Conservation (phyloP, 2,888 invertebrate genomes). For the Tachina lurida region DNA sequence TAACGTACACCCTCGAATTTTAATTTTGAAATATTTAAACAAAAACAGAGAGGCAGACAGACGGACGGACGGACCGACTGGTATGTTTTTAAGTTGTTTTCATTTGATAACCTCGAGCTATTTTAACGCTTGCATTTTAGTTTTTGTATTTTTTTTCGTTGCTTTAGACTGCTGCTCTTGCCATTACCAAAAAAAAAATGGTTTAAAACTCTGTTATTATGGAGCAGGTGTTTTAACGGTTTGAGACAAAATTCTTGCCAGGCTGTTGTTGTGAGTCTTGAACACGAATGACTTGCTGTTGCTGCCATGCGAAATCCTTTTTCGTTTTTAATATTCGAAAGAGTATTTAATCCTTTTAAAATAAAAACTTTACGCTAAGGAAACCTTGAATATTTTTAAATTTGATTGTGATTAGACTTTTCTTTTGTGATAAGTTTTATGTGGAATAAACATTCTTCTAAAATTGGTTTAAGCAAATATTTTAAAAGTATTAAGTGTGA, state of each 20-base stretch:
- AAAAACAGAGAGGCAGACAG: not conserved
- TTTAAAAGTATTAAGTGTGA: too few relatives aligned
- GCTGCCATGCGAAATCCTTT: slow-evolving; percentile 20
- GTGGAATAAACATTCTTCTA: too few relatives aligned
- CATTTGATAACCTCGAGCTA: slow-evolving; percentile 55
- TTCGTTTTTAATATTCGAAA: slow-evolving; percentile 18
- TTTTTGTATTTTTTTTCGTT: not conserved
- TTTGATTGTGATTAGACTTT: not conserved
- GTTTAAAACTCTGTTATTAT: slow-evolving; percentile 20
- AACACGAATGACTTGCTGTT: slow-evolving; percentile 1
- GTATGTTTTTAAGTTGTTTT: slow-evolving; percentile 21
- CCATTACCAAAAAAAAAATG: not conserved
- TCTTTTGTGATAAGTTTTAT: too few relatives aligned
- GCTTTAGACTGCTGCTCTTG: not conserved
- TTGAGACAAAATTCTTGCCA: slow-evolving; percentile 44
- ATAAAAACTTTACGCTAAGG: not conserved
- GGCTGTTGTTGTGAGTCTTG: not conserved
- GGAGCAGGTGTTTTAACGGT: slow-evolving; percentile 48
- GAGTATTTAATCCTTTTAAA: not conserved
- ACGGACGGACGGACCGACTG: not conserved
- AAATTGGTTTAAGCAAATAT: too few relatives aligned
- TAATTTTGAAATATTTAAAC: slow-evolving; percentile 19
- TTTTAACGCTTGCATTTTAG: slow-evolving; percentile 45
- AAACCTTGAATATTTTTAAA: not conserved
- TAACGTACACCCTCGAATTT: slow-evolving; percentile 51